Percentiles rank a stretch among this genome's conserved stretches.
These are phyloP conservation scores for Luperina testacea DNA, from an alignment of 2,888 invertebrate genomes.

Conservation along the genomic window DNA sequence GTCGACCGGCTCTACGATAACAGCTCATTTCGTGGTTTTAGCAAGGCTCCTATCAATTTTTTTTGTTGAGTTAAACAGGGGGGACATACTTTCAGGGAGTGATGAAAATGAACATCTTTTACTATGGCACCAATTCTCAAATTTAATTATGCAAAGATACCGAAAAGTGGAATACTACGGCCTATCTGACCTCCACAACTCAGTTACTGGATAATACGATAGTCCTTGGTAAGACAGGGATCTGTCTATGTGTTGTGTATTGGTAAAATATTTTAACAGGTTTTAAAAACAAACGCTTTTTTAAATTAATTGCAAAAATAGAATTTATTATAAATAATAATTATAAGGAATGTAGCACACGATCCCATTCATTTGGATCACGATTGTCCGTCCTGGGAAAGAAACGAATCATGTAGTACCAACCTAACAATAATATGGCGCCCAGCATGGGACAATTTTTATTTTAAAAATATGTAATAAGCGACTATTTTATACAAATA, in stretches of 20 bases:
- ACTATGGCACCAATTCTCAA: too few relatives aligned
- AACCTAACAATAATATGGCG: conserved; percentile 35
- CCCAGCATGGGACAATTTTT: conserved; percentile 49
- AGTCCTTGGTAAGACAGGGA: neutral
- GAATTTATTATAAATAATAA: conserved; percentile 52
- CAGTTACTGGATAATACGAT: neutral
- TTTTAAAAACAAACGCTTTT: conserved; percentile 35
- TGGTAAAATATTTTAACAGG: neutral
- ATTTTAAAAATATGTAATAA: neutral
- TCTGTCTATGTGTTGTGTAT: neutral
- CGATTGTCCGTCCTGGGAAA: conserved; percentile 60
- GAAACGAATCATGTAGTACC: conserved; percentile 22
- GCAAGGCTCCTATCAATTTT: too few relatives aligned
- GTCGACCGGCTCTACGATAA: neutral
- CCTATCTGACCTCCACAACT: too few relatives aligned
- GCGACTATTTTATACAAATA: neutral
- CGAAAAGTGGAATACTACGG: too few relatives aligned
- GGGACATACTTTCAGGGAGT: too few relatives aligned
- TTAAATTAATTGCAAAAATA: conserved; percentile 48
- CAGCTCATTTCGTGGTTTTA: too few relatives aligned
- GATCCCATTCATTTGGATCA: conserved; percentile 31
- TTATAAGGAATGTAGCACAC: conserved; percentile 50
- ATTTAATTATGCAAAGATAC: too few relatives aligned
- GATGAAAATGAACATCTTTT: too few relatives aligned
- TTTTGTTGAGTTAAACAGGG: too few relatives aligned